Evolutionary conservation across 2,888 invertebrate species (phyloP).

Genomic region (Adelognathus sp.): DNA sequence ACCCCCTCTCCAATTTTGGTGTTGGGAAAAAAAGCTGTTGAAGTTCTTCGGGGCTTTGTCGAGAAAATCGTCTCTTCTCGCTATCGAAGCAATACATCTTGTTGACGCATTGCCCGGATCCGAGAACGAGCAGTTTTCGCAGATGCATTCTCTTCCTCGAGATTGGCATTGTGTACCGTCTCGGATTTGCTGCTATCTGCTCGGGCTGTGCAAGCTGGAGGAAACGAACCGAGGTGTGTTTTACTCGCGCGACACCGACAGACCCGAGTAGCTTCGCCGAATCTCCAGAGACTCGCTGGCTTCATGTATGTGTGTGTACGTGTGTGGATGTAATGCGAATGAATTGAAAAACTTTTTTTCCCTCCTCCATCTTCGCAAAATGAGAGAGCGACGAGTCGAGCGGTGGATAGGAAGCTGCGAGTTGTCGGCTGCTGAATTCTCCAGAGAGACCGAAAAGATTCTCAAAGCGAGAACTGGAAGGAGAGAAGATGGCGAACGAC

Average conservation of each 20-base stretch:
- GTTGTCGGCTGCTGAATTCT: not conserved
- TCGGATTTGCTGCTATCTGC: not conserved
- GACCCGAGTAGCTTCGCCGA: not conserved
- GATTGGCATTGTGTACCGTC: not conserved
- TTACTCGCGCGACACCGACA: not conserved
- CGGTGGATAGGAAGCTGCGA: not conserved
- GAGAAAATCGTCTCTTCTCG: constrained; percentile 11
- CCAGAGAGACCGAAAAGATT: not conserved
- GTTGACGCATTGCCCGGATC: constrained; percentile 43
- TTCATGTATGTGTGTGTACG: too few relatives aligned
- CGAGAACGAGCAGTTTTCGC: constrained; percentile 5
- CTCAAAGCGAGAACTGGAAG: too few relatives aligned
- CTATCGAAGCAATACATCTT: constrained; percentile 38
- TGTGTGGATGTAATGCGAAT: not conserved
- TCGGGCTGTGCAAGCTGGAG: not conserved
- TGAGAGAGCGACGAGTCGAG: not conserved
- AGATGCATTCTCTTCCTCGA: not conserved
- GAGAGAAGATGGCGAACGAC: too few relatives aligned
- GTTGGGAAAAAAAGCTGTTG: not conserved
- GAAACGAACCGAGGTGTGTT: not conserved
- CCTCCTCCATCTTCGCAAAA: not conserved
- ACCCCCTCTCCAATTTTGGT: too few relatives aligned
- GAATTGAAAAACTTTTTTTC: constrained; percentile 19
- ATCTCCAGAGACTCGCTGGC: constrained; percentile 17
- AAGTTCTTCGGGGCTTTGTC: not conserved